Percentiles rank a stretch among this genome's conserved stretches.
Conservation (phyloP, 2,797 vertebrate genomes). For the Lindbergichthys nudifrons region DNA sequence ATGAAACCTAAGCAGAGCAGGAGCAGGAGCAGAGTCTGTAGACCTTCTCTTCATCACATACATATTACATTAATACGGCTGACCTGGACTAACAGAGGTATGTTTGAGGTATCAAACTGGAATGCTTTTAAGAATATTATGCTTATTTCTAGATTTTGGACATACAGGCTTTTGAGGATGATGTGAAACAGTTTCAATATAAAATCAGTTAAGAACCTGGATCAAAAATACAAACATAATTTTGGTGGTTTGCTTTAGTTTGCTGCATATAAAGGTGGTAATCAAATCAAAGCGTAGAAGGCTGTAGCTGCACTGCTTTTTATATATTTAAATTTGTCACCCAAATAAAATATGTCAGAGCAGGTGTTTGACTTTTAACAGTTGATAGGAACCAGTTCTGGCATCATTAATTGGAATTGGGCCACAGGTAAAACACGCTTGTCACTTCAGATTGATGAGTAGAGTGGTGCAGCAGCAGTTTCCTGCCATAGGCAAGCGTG, state of each 20-base stretch:
- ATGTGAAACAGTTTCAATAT: conserved; percentile 31
- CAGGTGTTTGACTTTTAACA: conserved; percentile 20
- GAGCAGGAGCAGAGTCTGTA: conserved; percentile 25
- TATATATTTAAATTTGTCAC: not conserved
- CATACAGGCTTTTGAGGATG: conserved; percentile 18
- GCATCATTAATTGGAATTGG: conserved; percentile 20
- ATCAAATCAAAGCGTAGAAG: conserved; percentile 7
- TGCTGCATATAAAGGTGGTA: conserved; percentile 15
- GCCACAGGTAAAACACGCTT: conserved; percentile 15
- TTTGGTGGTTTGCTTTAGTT: conserved; percentile 41
- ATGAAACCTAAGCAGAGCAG: conserved; percentile 15
- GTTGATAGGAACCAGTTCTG: conserved; percentile 18
- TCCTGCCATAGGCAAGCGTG: not conserved
- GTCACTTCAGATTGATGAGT: conserved; percentile 18
- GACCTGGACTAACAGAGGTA: conserved; percentile 65
- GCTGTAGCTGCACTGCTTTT: not conserved
- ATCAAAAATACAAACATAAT: conserved; percentile 25
- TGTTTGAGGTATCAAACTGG: conserved; percentile 72
- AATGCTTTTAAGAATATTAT: conserved; percentile 73
- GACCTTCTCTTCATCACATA: conserved; percentile 40
- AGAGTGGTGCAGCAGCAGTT: conserved; percentile 16
- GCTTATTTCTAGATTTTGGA: conserved; percentile 48
- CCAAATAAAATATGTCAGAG: conserved; percentile 23
- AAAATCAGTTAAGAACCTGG: conserved; percentile 47
- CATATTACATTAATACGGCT: conserved; percentile 18